A percentile compares a stretch with the other conserved stretches of the same genome.
Evolutionary conservation across 2,113 vertebrate genomes (phyloP).

Genomic region (Todiramphus saurophagus): DNA sequence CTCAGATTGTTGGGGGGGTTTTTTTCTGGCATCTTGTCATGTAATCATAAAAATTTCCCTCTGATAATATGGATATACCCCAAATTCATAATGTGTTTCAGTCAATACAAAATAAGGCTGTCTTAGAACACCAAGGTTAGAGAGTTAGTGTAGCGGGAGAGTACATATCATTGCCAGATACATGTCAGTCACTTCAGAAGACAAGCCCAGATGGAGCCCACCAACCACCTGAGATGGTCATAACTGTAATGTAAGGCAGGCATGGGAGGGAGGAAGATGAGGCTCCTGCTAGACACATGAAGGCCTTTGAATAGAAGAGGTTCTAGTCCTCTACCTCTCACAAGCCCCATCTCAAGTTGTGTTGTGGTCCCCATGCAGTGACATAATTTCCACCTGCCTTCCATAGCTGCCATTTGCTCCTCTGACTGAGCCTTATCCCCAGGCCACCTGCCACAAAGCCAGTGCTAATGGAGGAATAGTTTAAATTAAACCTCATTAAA

Average conservation of each 20-base stretch:
- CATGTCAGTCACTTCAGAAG: neutral
- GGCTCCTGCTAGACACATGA: accelerated
- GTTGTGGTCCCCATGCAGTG: too few relatives aligned
- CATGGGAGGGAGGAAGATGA: neutral
- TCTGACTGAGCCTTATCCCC: neutral
- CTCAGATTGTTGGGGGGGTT: neutral
- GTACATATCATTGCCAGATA: neutral
- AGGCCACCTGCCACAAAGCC: neutral
- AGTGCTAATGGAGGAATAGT: neutral
- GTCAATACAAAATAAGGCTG: neutral
- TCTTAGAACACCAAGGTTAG: neutral
- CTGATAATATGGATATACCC: constrained; percentile 17
- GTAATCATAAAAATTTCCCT: constrained; percentile 24
- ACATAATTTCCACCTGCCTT: neutral
- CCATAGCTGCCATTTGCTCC: neutral
- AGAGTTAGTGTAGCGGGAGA: neutral
- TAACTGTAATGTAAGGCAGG: neutral
- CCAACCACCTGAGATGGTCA: neutral
- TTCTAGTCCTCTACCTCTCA: neutral
- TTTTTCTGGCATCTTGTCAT: constrained; percentile 7
- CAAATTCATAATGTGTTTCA: neutral
- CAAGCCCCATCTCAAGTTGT: accelerated
- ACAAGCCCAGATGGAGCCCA: neutral
- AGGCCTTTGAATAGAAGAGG: neutral
- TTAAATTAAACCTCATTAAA: neutral